phyloP scores from a whole-genome alignment of 2,797 vertebrate species.

The Acanthopagrus latus region DNA sequence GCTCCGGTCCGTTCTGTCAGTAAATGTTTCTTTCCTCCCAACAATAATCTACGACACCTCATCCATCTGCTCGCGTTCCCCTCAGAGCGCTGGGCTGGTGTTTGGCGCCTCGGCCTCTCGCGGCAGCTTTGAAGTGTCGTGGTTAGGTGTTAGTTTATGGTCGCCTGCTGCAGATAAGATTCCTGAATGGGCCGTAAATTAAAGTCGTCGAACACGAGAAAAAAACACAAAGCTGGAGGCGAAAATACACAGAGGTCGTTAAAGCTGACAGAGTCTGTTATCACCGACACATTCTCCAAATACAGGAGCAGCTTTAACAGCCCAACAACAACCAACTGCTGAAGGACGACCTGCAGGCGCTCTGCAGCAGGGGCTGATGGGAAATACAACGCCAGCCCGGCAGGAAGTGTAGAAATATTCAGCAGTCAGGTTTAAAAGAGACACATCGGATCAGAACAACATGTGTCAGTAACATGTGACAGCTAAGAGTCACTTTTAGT shows the following conservation, averaged over 20 bases:
- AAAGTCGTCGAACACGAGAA: conserved; percentile 10
- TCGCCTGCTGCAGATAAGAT: conserved; percentile 55
- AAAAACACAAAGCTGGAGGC: conserved; percentile 41
- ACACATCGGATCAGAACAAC: too few species aligned
- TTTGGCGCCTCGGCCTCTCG: conserved; percentile 29
- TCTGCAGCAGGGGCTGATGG: not conserved
- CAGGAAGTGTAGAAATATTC: too few species aligned
- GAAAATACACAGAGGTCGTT: conserved; percentile 38
- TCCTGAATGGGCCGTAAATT: conserved; percentile 62
- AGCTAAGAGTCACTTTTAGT: too few species aligned
- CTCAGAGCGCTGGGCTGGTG: conserved; percentile 15
- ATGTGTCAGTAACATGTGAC: too few species aligned
- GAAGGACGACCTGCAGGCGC: not conserved
- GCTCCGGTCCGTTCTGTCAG: not conserved
- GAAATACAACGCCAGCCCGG: too few species aligned
- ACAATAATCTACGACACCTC: conserved; percentile 27
- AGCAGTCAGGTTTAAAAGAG: too few species aligned
- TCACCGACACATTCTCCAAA: conserved; percentile 65
- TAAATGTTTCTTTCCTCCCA: conserved; percentile 10
- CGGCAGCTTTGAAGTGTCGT: conserved; percentile 42
- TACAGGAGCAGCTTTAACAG: conserved; percentile 30
- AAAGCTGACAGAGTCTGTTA: conserved; percentile 50
- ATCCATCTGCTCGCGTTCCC: conserved; percentile 22
- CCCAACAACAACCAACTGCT: not conserved
- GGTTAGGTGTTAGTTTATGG: conserved; percentile 60